These are phyloP conservation scores for Epistrophe grossulariae DNA, from an alignment of 2,888 invertebrate genomes.

Conservation along the genomic window DNA sequence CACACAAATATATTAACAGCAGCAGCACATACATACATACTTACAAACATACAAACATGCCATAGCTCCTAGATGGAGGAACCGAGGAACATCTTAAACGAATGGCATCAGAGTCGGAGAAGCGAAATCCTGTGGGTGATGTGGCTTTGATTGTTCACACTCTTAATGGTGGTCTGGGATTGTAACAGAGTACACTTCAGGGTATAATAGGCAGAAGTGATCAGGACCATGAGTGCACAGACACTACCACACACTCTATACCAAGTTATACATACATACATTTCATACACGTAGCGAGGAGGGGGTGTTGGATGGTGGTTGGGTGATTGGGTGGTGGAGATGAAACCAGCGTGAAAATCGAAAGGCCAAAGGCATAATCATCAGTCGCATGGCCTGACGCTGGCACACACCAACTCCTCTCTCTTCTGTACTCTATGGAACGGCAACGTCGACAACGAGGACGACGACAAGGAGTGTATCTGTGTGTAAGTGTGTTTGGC, in stretches of 20 bases:
- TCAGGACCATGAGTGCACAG: slow-evolving; percentile 73
- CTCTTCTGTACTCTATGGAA: slow-evolving; percentile 27
- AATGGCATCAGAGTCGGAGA: slow-evolving; percentile 55
- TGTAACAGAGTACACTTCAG: slow-evolving; percentile 76
- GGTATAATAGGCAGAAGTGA: slow-evolving; percentile 77
- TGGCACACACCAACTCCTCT: slow-evolving; percentile 67
- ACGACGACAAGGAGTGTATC: slow-evolving; percentile 19
- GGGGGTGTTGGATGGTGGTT: slow-evolving; percentile 6
- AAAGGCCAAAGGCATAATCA: slow-evolving; percentile 77
- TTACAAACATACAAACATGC: slow-evolving; percentile 31
- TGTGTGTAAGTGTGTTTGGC: slow-evolving; percentile 49
- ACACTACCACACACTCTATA: slow-evolving; percentile 20
- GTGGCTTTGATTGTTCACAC: slow-evolving; percentile 78
- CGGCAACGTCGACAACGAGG: slow-evolving; percentile 29
- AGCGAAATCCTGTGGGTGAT: slow-evolving; percentile 76
- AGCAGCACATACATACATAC: slow-evolving; percentile 46
- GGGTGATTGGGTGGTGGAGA: slow-evolving; percentile 38
- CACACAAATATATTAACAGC: slow-evolving; percentile 43
- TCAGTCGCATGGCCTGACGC: slow-evolving; percentile 76
- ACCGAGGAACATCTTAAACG: slow-evolving; percentile 66
- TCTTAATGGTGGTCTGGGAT: slow-evolving; percentile 76
- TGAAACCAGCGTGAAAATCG: slow-evolving; percentile 77
- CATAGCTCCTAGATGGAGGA: slow-evolving; percentile 49
- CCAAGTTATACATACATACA: not conserved
- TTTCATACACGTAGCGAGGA: slow-evolving; percentile 6